Evolutionary conservation across 2,113 vertebrate species (phyloP).

Genomic region (Strix uralensis): DNA sequence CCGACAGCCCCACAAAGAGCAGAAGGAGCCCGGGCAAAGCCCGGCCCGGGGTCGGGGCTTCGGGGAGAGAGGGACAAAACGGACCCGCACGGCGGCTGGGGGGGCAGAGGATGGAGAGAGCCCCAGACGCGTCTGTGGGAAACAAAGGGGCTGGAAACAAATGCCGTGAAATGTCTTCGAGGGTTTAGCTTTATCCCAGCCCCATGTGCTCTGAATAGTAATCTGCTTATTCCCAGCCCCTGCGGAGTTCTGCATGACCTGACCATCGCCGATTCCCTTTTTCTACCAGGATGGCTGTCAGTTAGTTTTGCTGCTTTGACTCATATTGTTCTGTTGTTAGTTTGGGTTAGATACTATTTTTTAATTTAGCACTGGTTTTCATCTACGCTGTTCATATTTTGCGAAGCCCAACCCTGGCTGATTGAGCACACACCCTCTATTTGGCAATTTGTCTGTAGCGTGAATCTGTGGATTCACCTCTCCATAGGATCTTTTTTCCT

Average conservation of each 20-base stretch:
- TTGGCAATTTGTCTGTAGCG: not conserved
- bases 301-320: not conserved
- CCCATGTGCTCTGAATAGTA: slow-evolving; percentile 34
- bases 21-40: not conserved
- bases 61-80: not conserved
- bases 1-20: not conserved
- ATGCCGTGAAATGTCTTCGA: not conserved
- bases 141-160: slow-evolving; percentile 20
- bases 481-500: not conserved
- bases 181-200: not conserved
- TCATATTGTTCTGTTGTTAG: not conserved
- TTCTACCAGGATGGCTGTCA: not conserved
- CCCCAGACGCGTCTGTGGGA: not conserved
- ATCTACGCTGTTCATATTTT: not conserved
- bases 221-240: not conserved
- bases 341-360: not conserved
- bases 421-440: rapidly evolving
- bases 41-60: not conserved
- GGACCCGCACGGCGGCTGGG: not conserved
- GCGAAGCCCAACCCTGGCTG: not conserved
- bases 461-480: not conserved
- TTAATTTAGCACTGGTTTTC: not conserved
- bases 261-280: not conserved
- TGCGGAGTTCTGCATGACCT: not conserved
- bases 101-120: not conserved